These are phyloP conservation scores for Burhinus oedicnemus DNA, from an alignment of 2,113 vertebrate genomes.

Conservation along the genomic window DNA sequence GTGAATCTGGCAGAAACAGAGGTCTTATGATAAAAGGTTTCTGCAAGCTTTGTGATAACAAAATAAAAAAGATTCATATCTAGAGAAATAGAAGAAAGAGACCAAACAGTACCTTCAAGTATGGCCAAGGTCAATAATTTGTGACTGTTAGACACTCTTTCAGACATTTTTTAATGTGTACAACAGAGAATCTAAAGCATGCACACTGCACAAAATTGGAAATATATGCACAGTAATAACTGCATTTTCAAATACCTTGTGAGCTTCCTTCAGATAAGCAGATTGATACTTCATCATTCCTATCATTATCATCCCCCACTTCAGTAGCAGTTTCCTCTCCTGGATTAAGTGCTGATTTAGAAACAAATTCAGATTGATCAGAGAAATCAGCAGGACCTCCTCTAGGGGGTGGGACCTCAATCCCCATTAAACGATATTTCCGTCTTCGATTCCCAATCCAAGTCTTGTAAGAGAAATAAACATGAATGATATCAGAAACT, in stretches of 20 bases:
- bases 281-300: slow-evolving; percentile 87
- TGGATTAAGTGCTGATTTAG: slow-evolving; percentile 81
- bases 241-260: slow-evolving; percentile 77
- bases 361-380: slow-evolving; percentile 82
- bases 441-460: slow-evolving; percentile 99
- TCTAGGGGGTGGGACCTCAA: slow-evolving; percentile 94
- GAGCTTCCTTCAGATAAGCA: slow-evolving; percentile 92
- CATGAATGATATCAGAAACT: slow-evolving; percentile 53
- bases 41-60: neutral
- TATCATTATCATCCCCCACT: slow-evolving; percentile 86
- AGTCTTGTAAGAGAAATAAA: slow-evolving; percentile 85
- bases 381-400: slow-evolving; percentile 93
- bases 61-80: neutral
- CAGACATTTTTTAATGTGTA: neutral
- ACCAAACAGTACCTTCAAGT: neutral
- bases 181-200: slow-evolving; percentile 50
- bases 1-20: neutral
- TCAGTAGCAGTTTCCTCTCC: slow-evolving; percentile 85
- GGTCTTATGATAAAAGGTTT: neutral
- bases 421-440: slow-evolving; percentile 97
- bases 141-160: neutral
- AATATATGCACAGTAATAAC: slow-evolving; percentile 31
- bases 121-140: neutral
- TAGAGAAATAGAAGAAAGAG: neutral
- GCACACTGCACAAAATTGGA: slow-evolving; percentile 37